phyloP scores from a whole-genome alignment of 2,113 vertebrate genomes.

The Strigops habroptila region DNA sequence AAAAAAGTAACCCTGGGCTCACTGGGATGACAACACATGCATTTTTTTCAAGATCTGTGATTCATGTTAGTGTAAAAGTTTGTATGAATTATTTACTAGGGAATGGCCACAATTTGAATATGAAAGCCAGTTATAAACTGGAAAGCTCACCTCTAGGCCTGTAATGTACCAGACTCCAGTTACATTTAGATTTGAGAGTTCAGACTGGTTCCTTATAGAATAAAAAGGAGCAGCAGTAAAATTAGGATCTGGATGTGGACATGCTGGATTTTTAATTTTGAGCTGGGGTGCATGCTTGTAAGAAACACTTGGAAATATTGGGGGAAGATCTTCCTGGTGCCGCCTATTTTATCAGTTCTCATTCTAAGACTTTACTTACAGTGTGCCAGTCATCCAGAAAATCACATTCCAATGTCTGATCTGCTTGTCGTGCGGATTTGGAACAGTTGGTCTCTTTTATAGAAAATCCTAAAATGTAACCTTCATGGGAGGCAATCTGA shows the following conservation, averaged over 20 bases:
- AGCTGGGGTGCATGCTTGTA: neutral
- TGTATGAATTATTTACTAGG: neutral
- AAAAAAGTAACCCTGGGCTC: neutral
- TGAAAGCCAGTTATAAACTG: neutral
- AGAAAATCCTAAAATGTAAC: slow-evolving; percentile 40
- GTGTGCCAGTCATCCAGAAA: neutral
- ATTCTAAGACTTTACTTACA: slow-evolving; percentile 34
- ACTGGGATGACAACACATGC: neutral
- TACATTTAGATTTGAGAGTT: neutral
- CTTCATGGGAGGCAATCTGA: slow-evolving; percentile 8
- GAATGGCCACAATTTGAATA: neutral
- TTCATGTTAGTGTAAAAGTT: neutral
- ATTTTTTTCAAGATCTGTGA: neutral
- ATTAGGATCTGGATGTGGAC: neutral
- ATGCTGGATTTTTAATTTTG: neutral
- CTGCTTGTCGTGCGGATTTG: neutral
- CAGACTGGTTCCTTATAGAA: neutral
- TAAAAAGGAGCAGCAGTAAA: neutral
- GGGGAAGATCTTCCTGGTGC: neutral
- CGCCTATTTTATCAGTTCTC: neutral
- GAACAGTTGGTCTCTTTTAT: slow-evolving; percentile 50
- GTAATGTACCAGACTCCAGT: neutral
- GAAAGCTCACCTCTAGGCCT: neutral
- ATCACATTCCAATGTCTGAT: slow-evolving; percentile 7
- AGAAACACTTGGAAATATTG: neutral